Conservation (phyloP, 2,888 invertebrate genomes). For the Pseudanteris insignis region DNA sequence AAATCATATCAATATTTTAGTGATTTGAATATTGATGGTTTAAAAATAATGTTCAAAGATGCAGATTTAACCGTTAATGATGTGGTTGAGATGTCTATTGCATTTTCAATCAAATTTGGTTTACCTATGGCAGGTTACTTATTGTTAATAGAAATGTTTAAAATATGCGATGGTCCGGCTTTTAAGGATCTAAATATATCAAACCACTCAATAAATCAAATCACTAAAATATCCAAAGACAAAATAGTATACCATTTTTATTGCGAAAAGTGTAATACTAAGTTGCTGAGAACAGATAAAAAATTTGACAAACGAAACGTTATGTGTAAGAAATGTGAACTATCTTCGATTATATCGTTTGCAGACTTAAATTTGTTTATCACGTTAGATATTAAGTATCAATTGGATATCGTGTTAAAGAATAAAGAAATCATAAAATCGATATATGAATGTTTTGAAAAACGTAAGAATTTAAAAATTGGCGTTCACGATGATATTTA, state of each 20-base stretch:
- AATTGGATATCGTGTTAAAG: too few relatives aligned
- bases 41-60: background rate
- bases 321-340: too few relatives aligned
- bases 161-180: background rate
- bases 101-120: background rate
- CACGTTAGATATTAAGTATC: too few relatives aligned
- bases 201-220: background rate
- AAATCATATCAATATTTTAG: background rate
- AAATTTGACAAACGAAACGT: too few relatives aligned
- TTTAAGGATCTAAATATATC: background rate
- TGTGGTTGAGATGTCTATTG: background rate
- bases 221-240: background rate
- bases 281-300: too few relatives aligned
- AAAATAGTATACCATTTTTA: background rate
- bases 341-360: too few relatives aligned
- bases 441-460: too few relatives aligned
- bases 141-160: background rate
- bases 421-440: too few relatives aligned
- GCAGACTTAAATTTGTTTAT: too few relatives aligned
- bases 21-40: background rate
- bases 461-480: too few relatives aligned
- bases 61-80: background rate
- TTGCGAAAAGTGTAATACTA: background rate
- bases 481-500: too few relatives aligned
- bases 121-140: background rate